A percentile compares a stretch with the other conserved stretches of the same genome.
phyloP scores from a whole-genome alignment of 1,140 invertebrate genomes.

The Steinernema khuongi region DNA sequence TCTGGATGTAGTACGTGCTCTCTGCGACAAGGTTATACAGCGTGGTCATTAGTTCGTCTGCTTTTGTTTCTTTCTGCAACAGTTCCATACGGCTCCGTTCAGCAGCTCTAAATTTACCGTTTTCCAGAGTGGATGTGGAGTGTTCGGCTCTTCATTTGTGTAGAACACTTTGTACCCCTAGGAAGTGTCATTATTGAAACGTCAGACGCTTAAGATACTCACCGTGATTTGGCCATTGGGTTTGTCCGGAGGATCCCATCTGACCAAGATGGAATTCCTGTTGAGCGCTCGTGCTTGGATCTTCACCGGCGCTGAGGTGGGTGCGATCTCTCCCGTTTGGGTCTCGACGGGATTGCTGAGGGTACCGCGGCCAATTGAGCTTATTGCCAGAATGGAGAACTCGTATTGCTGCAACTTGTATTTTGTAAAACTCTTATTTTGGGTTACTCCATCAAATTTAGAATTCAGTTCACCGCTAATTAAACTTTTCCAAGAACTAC shows the following conservation, averaged over 20 bases:
- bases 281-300: constrained; percentile 85
- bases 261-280: constrained; percentile 78
- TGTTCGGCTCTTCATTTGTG: constrained; percentile 66
- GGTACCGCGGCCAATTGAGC: constrained; percentile 80
- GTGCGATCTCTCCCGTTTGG: constrained; percentile 87
- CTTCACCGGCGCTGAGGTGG: constrained; percentile 84
- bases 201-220: neutral
- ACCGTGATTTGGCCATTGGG: constrained; percentile 81
- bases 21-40: constrained; percentile 64
- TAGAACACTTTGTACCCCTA: constrained; percentile 97
- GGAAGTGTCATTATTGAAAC: constrained; percentile 44
- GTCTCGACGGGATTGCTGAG: constrained; percentile 77
- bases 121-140: constrained; percentile 39
- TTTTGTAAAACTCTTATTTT: neutral
- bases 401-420: constrained; percentile 75
- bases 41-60: constrained; percentile 85
- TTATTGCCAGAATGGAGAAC: constrained; percentile 87
- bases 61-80: constrained; percentile 67
- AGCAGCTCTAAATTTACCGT: constrained; percentile 24
- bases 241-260: constrained; percentile 92
- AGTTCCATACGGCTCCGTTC: neutral
- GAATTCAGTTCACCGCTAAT: too few relatives aligned
- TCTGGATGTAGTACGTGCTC: constrained; percentile 59
- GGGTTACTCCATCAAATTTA: neutral
- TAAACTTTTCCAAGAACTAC: too few relatives aligned